Evolutionary conservation across 2,888 invertebrate genomes (phyloP).

Genomic region (Graphium colonna): DNA sequence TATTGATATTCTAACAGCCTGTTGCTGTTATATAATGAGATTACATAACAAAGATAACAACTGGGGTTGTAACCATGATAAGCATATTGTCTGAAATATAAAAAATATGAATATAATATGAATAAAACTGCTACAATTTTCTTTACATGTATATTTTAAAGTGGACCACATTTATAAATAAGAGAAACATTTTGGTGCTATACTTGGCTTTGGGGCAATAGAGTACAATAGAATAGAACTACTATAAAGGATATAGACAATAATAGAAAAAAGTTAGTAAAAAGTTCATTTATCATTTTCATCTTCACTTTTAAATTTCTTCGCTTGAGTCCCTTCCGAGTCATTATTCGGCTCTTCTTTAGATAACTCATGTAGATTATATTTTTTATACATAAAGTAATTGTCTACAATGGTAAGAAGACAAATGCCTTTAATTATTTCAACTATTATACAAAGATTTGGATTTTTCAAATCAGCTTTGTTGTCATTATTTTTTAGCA

Average conservation of each 20-base stretch:
- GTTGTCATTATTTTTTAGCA: conserved; percentile 84
- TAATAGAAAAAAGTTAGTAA: conserved; percentile 34
- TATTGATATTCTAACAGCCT: conserved; percentile 16
- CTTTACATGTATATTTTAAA: conserved; percentile 29
- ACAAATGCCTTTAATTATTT: conserved; percentile 89
- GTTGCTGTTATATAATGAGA: conserved; percentile 12
- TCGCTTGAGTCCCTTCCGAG: conserved; percentile 60
- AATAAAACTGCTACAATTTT: conserved; percentile 11
- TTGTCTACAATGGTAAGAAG: conserved; percentile 89
- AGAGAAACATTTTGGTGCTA: conserved; percentile 57
- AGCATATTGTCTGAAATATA: background rate
- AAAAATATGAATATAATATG: background rate
- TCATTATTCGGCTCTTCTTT: conserved; percentile 64
- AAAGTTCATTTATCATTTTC: conserved; percentile 44
- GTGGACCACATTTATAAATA: conserved; percentile 28
- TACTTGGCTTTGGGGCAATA: conserved; percentile 63
- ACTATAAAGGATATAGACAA: conserved; percentile 38
- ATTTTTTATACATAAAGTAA: conserved; percentile 89
- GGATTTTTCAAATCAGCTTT: conserved; percentile 90
- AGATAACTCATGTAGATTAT: conserved; percentile 87
- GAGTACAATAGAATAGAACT: conserved; percentile 51
- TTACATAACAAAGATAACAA: conserved; percentile 27
- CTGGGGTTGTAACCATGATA: background rate
- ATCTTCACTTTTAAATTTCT: conserved; percentile 63
- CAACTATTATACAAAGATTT: conserved; percentile 88